These are phyloP conservation scores for Montipora efflorescens DNA, from an alignment of 64 coral and sea anemone genomes.

Conservation along the genomic window DNA sequence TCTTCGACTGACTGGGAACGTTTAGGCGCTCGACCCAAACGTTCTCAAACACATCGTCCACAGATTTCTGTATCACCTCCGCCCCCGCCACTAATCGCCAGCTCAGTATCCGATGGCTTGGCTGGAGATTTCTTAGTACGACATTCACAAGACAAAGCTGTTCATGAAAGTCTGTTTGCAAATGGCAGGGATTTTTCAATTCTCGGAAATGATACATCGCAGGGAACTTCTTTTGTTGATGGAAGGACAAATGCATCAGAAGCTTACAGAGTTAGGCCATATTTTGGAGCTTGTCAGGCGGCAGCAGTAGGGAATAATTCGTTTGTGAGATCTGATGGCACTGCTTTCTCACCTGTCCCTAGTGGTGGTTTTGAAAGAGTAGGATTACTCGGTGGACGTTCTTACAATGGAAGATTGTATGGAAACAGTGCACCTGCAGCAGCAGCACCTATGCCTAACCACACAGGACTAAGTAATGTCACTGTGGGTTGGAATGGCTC, in stretches of 20 bases:
- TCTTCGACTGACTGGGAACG: background rate
- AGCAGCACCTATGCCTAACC: background rate
- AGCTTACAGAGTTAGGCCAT: background rate
- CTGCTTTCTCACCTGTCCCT: background rate
- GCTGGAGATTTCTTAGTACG: background rate
- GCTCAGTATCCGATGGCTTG: background rate
- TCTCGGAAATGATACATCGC: background rate
- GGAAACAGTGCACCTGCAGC: background rate
- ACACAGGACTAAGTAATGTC: background rate
- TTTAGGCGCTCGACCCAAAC: slow-evolving; percentile 12
- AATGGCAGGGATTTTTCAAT: background rate
- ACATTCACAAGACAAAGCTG: background rate
- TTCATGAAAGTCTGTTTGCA: background rate
- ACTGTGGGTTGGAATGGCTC: background rate
- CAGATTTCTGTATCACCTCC: too few species aligned
- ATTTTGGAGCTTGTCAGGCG: background rate
- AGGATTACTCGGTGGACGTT: background rate
- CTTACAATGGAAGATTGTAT: background rate
- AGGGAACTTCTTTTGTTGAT: background rate
- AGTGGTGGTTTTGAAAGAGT: background rate
- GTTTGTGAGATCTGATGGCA: background rate
- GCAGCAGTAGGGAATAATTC: too few species aligned
- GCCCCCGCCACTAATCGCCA: background rate
- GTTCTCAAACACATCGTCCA: background rate
- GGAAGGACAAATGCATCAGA: background rate